Base-by-base conservation (phyloP, 2,113 vertebrate genomes). In the Hemichromis elongatus region DNA sequence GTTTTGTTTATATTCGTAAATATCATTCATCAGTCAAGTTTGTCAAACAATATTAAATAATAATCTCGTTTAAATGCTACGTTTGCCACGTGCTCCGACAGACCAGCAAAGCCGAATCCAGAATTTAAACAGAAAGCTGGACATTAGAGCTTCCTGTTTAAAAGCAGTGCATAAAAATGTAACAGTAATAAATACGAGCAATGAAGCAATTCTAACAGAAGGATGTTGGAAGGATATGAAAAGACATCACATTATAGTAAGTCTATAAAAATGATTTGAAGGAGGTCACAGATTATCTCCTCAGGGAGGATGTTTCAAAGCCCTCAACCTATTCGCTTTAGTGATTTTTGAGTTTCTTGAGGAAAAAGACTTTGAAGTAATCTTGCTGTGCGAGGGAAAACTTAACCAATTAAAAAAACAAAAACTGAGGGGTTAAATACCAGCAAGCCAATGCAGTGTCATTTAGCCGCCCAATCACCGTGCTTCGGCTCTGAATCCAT, bases 161-260 rank as follows among this genome's bases (percentile, higher is more conserved):
- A 66, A 37, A 66, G 19, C 19, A 21, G 33, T 66, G 55, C 13
- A 28, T 26, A 2, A 57, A 57, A 57, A 57, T 57, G 55, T 57
- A 21, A 66, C 14, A 11, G 30, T n/a, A 33, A 63, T 63, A 63
- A 63, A 63, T 37, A 37, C 7, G 0, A 61, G 0, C 0, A 61
- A 37, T 63, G 33, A 40, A 14, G 6, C 61, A 40, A 37, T 0
- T 66, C 61, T 40, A 66, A 40, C 19, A 66, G 33, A 37, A 66
- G 40, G 33, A 0, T 0, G 0, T 13, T n/a, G 18, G 19, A 7
- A 40, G 30, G 8, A 66, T 1, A 40, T 42, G 2, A 66, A 68
- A 42, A 68, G 63, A 45, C 14, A 70, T 45, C 13, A 3, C 5
- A 26, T 45, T 16, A 70, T 26, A 28, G 21, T 7, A 14, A 11